phyloP scores from a whole-genome alignment of 2,113 vertebrate species.

The Trematomus loennbergii region DNA sequence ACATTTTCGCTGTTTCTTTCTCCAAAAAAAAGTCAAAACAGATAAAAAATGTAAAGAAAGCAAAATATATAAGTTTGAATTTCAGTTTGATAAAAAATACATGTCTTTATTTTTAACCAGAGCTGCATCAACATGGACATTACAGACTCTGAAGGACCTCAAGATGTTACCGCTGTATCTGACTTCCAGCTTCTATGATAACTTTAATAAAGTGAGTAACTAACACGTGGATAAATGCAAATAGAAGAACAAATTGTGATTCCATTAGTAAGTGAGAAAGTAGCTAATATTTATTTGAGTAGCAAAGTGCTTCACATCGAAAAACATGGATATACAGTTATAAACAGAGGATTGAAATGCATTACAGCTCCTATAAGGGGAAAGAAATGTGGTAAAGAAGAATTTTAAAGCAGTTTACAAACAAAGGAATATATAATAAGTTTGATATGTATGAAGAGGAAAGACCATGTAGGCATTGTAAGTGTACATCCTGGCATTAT shows the following conservation, averaged over 20 bases:
- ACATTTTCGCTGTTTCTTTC: neutral
- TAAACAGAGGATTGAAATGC: too few relatives aligned
- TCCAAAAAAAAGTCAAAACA: too few relatives aligned
- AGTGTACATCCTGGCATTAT: neutral
- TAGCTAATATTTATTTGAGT: too few relatives aligned
- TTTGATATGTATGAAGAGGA: too few relatives aligned
- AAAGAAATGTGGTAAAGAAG: neutral
- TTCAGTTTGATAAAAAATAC: neutral
- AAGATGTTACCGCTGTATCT: conserved; percentile 74
- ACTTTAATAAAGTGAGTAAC: conserved; percentile 70
- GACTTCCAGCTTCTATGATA: conserved; percentile 63
- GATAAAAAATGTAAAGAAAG: neutral
- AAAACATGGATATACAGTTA: too few relatives aligned
- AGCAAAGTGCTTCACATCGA: too few relatives aligned
- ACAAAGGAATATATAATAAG: too few relatives aligned
- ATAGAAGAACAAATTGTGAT: too few relatives aligned
- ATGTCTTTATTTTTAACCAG: conserved; percentile 58
- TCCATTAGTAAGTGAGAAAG: too few relatives aligned
- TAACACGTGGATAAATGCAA: neutral
- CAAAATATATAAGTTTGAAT: neutral
- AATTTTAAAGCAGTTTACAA: too few relatives aligned
- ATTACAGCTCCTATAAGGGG: too few relatives aligned
- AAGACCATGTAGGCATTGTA: too few relatives aligned
- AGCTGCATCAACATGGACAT: conserved; percentile 65
- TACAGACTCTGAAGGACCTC: conserved; percentile 69